These are phyloP conservation scores for Palythoa caribaeorum DNA, from an alignment of 92 coral and sea anemone genomes.

Conservation along the genomic window DNA sequence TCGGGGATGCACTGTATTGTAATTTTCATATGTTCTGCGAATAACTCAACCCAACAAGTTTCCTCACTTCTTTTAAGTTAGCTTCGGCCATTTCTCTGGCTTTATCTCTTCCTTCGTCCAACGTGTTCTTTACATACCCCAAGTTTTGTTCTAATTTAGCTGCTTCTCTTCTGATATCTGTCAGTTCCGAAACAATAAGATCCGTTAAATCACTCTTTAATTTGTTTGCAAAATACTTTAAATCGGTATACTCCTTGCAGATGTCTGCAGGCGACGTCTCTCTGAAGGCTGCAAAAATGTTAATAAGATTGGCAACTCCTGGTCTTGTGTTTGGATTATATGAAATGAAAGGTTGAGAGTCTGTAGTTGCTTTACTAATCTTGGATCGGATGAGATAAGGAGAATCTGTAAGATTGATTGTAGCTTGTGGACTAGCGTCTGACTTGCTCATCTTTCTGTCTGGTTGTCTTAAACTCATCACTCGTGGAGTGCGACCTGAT, in stretches of 20 bases:
- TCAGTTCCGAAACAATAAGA: slow-evolving; percentile 60
- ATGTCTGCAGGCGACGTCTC: slow-evolving; percentile 56
- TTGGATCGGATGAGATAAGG: slow-evolving; percentile 70
- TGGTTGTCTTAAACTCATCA: slow-evolving; percentile 86
- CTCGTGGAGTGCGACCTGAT: slow-evolving; percentile 68
- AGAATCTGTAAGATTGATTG: slow-evolving; percentile 74
- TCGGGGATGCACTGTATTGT: too few relatives aligned
- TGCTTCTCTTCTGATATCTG: slow-evolving; percentile 53
- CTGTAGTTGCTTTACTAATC: slow-evolving; percentile 80
- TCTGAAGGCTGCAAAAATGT: slow-evolving; percentile 74
- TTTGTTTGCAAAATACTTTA: slow-evolving; percentile 65
- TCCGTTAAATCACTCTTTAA: slow-evolving; percentile 78
- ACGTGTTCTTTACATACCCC: slow-evolving; percentile 56
- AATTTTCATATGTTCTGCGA: not conserved
- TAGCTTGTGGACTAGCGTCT: slow-evolving; percentile 67
- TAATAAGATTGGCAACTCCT: slow-evolving; percentile 78
- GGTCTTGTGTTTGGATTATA: slow-evolving; percentile 75
- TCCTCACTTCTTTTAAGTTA: slow-evolving; percentile 64
- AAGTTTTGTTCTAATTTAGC: slow-evolving; percentile 46
- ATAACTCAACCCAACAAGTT: slow-evolving; percentile 66
- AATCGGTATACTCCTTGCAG: slow-evolving; percentile 61
- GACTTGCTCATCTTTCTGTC: slow-evolving; percentile 87
- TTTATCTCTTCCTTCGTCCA: slow-evolving; percentile 60
- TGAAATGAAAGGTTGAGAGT: slow-evolving; percentile 77
- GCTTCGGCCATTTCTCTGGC: slow-evolving; percentile 62